phyloP scores from a whole-genome alignment of 2,113 vertebrate species.

The western clawed frog (Xenopus tropicalis) region DNA sequence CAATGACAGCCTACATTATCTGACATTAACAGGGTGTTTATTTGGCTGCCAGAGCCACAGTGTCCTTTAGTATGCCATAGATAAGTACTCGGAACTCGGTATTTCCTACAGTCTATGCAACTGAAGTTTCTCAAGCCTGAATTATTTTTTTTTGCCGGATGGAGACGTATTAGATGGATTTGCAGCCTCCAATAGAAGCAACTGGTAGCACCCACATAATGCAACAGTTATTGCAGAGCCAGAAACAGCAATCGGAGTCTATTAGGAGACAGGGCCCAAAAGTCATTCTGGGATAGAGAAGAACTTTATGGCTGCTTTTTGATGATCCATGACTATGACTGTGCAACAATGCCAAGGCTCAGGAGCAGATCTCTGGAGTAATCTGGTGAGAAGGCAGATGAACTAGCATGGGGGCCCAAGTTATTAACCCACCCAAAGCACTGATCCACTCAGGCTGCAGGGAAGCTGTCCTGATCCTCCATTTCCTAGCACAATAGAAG shows the following conservation, averaged over 20 bases:
- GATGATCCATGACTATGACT: conserved; percentile 50
- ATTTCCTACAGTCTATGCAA: no score
- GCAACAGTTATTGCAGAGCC: conserved; percentile 25
- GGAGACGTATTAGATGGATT: neutral
- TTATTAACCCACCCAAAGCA: no score
- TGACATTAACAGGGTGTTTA: no score
- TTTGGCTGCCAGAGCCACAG: no score
- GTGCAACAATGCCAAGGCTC: conserved; percentile 68
- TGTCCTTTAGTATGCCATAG: no score
- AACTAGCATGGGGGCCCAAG: conserved; percentile 78
- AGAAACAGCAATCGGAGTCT: conserved; percentile 12
- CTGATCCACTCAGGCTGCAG: no score
- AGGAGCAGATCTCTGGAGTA: conserved; percentile 50
- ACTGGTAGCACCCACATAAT: conserved; percentile 8
- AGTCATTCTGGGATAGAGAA: conserved; percentile 36
- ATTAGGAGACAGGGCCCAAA: neutral
- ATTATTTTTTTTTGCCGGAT: neutral
- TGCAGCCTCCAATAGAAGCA: conserved; percentile 14
- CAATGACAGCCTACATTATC: no score
- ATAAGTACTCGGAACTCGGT: no score
- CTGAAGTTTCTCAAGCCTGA: no score
- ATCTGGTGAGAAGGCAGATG: conserved; percentile 53
- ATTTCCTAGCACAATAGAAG: no score
- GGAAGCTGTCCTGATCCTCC: no score
- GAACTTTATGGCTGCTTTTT: conserved; percentile 57